These are phyloP conservation scores for Celastrina argiolus DNA, from an alignment of 2,888 invertebrate genomes.

Conservation along the genomic window DNA sequence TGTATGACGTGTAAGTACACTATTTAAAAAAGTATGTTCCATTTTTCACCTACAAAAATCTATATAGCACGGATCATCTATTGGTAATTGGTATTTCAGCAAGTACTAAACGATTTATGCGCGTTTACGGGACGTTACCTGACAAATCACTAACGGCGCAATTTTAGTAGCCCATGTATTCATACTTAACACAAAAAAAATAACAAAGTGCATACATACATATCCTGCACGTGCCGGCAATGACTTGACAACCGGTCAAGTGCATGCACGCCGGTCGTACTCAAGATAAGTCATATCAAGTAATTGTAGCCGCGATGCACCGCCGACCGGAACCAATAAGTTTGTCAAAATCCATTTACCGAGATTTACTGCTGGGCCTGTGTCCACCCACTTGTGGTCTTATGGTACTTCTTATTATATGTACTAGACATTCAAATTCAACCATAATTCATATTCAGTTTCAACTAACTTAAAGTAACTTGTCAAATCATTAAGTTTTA, in stretches of 20 bases:
- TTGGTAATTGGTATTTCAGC: too few species aligned
- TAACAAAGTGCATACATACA: not conserved
- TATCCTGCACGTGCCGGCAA: not conserved
- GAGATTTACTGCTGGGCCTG: conserved; percentile 48
- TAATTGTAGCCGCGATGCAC: not conserved
- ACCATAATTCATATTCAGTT: too few species aligned
- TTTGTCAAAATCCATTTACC: conserved; percentile 44
- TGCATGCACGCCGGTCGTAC: too few species aligned
- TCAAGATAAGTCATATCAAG: not conserved
- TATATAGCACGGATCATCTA: too few species aligned
- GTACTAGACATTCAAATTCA: too few species aligned
- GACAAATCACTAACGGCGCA: not conserved
- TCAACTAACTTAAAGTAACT: too few species aligned
- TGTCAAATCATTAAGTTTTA: too few species aligned
- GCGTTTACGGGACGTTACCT: not conserved
- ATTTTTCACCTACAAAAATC: too few species aligned
- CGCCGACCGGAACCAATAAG: conserved; percentile 42
- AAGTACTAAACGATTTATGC: not conserved
- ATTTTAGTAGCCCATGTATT: not conserved
- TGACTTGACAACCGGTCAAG: not conserved
- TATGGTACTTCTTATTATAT: not conserved
- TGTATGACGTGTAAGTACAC: too few species aligned
- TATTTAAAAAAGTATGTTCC: too few species aligned
- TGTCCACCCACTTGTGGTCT: conserved; percentile 3
- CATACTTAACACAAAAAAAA: not conserved